Base-by-base conservation (phyloP, 1,140 invertebrate species). In the Zaprionus camerounensis region DNA sequence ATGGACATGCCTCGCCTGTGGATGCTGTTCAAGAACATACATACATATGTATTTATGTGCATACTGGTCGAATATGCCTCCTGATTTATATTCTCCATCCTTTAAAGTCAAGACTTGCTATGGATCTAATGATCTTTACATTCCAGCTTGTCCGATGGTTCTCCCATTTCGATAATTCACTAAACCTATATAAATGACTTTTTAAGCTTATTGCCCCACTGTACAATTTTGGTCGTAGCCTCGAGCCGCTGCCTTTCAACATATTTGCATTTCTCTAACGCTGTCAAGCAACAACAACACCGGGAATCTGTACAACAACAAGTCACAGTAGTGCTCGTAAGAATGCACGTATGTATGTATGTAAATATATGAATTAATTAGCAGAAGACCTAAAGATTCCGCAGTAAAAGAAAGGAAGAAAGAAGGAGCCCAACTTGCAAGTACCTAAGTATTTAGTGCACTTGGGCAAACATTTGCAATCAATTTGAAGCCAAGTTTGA, bases 381-480 rank as follows among this genome's bases (percentile, higher is more conserved):
- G 58, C 66, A 17, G 38, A 17, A 13, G 9, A 41, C 49, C 34
- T 28, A 2, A 17, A 56, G 26, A 55, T 56, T 57, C 53, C 38
- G 12, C 15, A 53, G 62, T 34, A 17, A 46, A 20, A 31, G 46
- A 51, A 53, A 34, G 17, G 20, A 9, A 44, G 26, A 46, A 46
- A 51, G 51, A 34, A 11, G 31, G n/a, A 44, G 17, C 24, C 12
- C 2, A 36, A 13, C 11, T 5, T 3, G 7, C 17, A 68, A 68
- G 55, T 24, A 61, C 49, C 56, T 55, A 72, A 53, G 71, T 62
- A 68, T 51, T 64, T 75, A 69, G 38, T 15, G 38, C 34, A 61
- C 26, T 63, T 83, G 65, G 81, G 31, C 75, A 87, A 88, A 87
- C 81, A 88, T 80, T 82, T 80, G 65, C 80, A 80, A 88, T 86